Evolutionary conservation across 53 echinoderm and acorn worm genomes (phyloP).

Genomic region (Astropecten irregularis): DNA sequence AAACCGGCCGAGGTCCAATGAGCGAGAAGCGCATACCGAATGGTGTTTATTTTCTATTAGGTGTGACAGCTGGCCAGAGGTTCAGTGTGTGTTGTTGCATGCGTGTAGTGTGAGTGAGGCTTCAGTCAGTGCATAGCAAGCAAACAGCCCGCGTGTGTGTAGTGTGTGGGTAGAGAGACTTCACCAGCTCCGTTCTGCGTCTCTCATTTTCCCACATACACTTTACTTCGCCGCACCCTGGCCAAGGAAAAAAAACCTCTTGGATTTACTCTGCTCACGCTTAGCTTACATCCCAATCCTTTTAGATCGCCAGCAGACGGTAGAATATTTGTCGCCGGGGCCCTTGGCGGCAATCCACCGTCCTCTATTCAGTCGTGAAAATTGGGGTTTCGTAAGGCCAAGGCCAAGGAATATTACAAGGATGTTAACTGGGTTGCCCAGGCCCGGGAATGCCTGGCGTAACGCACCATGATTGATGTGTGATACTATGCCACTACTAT

Average conservation of each 20-base stretch:
- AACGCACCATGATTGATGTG: conserved; percentile 77
- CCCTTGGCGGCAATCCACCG: conserved; percentile 34
- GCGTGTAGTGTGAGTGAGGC: conserved; percentile 10
- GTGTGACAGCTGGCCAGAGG: conserved; percentile 77
- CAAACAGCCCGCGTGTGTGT: too few relatives aligned
- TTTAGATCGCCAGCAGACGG: conserved; percentile 18
- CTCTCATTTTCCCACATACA: neutral
- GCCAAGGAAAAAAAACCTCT: too few relatives aligned
- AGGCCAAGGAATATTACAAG: conserved; percentile 53
- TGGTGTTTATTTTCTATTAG: conserved; percentile 87
- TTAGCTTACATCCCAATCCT: neutral
- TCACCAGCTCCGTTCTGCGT: conserved; percentile 4
- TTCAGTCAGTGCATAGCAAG: neutral
- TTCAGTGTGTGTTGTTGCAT: neutral
- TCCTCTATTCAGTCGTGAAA: conserved; percentile 48
- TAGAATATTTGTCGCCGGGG: conserved; percentile 21
- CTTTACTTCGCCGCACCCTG: neutral
- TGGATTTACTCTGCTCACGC: too few relatives aligned
- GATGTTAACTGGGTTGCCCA: conserved; percentile 37
- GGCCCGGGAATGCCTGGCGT: conserved; percentile 39
- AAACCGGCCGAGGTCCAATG: too few relatives aligned
- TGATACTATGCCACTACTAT: conserved; percentile 73
- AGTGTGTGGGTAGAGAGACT: too few relatives aligned
- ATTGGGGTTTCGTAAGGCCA: conserved; percentile 52
- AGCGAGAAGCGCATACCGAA: conserved; percentile 44